phyloP scores from a whole-genome alignment of 2,113 vertebrate species.

The Nanorana parkeri region DNA sequence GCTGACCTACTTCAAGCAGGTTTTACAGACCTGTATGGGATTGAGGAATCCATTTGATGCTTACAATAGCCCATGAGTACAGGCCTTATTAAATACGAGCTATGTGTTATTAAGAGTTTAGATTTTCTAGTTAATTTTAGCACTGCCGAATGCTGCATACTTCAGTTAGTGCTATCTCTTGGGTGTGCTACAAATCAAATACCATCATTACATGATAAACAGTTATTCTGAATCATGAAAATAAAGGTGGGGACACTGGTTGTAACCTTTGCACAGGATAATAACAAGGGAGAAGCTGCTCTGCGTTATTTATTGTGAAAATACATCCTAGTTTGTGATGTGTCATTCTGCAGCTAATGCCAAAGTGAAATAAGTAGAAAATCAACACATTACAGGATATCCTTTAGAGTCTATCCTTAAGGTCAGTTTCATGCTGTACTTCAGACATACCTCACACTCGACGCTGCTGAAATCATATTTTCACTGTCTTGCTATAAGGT shows the following conservation, averaged over 20 bases:
- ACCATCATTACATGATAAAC: too few relatives aligned
- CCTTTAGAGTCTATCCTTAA: constrained; percentile 37
- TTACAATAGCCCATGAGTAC: too few relatives aligned
- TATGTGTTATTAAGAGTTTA: too few relatives aligned
- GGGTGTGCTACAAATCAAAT: too few relatives aligned
- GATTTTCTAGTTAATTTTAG: too few relatives aligned
- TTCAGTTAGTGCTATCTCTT: too few relatives aligned
- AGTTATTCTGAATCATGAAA: background rate
- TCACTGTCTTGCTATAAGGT: constrained; percentile 31
- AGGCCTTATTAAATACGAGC: too few relatives aligned
- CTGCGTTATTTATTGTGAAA: background rate
- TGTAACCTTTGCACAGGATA: background rate
- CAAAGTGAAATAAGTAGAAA: constrained; percentile 29
- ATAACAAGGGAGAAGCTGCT: background rate
- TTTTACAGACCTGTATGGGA: too few relatives aligned
- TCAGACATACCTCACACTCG: background rate
- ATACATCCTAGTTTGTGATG: background rate
- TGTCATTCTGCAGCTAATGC: background rate
- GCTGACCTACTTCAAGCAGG: too few relatives aligned
- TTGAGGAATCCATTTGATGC: too few relatives aligned
- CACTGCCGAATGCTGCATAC: too few relatives aligned
- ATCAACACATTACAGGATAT: constrained; percentile 40
- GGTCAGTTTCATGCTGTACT: constrained; percentile 9
- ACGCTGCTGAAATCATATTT: constrained; percentile 15
- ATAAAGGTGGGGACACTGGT: background rate